phyloP scores from a whole-genome alignment of 2,113 vertebrate species.

The Epinephelus moara region DNA sequence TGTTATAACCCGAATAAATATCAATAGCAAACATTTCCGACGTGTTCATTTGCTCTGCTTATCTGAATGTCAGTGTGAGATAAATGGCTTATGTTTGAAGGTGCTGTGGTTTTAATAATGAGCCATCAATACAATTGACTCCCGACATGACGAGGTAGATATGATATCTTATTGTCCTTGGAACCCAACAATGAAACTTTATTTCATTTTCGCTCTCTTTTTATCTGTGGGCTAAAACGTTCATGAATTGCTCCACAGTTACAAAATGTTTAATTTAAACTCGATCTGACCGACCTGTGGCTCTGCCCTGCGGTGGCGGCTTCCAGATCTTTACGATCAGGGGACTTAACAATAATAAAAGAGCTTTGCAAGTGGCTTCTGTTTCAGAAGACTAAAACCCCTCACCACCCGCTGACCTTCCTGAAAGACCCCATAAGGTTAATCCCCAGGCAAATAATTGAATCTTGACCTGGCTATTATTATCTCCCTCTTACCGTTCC shows the following conservation, averaged over 20 bases:
- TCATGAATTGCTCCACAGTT: not conserved
- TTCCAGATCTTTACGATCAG: conserved; percentile 50
- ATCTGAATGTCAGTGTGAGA: not conserved
- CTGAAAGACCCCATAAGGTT: conserved; percentile 73
- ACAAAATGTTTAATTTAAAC: not conserved
- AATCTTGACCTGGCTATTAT: conserved; percentile 80
- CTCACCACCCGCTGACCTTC: conserved; percentile 63
- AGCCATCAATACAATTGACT: conserved; percentile 3
- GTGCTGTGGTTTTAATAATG: conserved; percentile 10
- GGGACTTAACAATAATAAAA: conserved; percentile 50
- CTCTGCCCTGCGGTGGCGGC: not conserved
- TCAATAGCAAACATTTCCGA: not conserved
- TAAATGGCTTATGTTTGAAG: conserved; percentile 2
- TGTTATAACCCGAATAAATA: not conserved
- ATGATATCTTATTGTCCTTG: conserved; percentile 3
- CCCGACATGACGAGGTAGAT: not conserved
- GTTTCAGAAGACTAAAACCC: conserved; percentile 57
- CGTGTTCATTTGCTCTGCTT: not conserved
- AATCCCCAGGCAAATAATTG: conserved; percentile 81
- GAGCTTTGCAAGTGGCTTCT: conserved; percentile 68
- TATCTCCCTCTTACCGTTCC: conserved; percentile 64
- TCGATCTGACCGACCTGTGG: conserved; percentile 6
- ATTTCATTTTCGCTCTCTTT: not conserved
- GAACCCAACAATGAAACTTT: not conserved
- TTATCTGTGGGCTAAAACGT: not conserved